Conservation (phyloP, 30 jellyfish, hydroid and myxozoan species). For the Cassiopea xamachana region DNA sequence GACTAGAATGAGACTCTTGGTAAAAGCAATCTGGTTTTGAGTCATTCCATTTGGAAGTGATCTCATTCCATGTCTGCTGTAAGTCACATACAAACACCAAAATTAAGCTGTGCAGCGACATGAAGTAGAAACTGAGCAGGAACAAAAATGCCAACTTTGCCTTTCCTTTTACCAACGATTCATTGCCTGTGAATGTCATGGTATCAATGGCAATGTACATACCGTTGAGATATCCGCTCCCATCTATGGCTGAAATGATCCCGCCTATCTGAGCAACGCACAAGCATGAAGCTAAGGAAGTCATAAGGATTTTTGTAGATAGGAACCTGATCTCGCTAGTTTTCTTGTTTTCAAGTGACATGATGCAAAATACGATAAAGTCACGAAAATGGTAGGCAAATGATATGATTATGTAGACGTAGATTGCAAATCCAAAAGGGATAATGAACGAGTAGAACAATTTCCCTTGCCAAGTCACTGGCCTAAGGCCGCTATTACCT, state of each 20-base stretch:
- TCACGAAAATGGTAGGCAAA: constrained; percentile 59
- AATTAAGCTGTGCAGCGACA: constrained; percentile 49
- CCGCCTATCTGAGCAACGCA: constrained; percentile 47
- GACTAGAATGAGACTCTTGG: neutral
- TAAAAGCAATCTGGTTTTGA: neutral
- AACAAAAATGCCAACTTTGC: constrained; percentile 26
- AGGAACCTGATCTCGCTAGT: constrained; percentile 2
- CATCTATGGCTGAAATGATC: neutral
- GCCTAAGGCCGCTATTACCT: constrained; percentile 70
- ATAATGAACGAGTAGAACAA: constrained; percentile 50
- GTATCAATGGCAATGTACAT: constrained; percentile 52
- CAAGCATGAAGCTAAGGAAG: constrained; percentile 29
- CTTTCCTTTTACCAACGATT: constrained; percentile 22
- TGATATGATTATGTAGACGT: constrained; percentile 38
- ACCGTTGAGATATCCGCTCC: constrained; percentile 42
- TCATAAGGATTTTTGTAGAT: constrained; percentile 27
- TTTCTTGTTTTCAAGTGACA: constrained; percentile 19
- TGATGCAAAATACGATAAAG: constrained; percentile 24
- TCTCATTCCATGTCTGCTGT: constrained; percentile 52
- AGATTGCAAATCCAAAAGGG: constrained; percentile 67
- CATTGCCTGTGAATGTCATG: constrained; percentile 61
- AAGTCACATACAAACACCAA: constrained; percentile 21
- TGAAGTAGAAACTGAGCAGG: constrained; percentile 33
- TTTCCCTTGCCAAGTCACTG: constrained; percentile 35
- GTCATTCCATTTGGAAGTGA: neutral